These are phyloP conservation scores for Chrysogorgia sp. DNA, from an alignment of 92 coral and sea anemone genomes.

Conservation along the genomic window DNA sequence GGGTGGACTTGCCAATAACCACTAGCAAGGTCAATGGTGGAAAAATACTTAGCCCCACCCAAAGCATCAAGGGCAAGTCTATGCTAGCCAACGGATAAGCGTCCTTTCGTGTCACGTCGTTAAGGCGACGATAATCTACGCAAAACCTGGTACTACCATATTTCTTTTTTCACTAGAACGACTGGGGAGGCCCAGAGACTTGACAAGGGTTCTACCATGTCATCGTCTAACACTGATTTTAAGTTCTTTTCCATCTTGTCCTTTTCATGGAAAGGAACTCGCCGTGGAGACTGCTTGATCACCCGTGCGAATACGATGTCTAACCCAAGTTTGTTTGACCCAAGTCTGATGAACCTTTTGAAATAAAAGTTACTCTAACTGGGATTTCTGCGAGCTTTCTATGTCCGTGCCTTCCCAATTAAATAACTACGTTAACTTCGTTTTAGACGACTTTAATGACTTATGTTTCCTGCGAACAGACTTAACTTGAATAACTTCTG, in stretches of 20 bases:
- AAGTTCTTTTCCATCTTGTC: too few species aligned
- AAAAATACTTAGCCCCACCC: not conserved
- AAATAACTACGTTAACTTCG: too few species aligned
- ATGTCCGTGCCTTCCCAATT: too few species aligned
- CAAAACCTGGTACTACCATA: conserved; percentile 1
- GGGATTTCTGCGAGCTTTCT: too few species aligned
- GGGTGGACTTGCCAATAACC: conserved; percentile 13
- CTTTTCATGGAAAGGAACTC: not conserved
- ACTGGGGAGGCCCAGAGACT: not conserved
- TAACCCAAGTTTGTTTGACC: too few species aligned
- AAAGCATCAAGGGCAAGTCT: not conserved
- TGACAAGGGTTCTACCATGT: not conserved
- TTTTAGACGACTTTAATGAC: not conserved
- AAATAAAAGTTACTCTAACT: too few species aligned
- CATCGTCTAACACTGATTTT: not conserved
- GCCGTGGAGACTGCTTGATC: not conserved
- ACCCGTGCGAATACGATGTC: too few species aligned
- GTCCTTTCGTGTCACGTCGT: not conserved
- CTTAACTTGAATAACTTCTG: too few species aligned
- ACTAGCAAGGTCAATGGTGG: not conserved
- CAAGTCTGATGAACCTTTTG: too few species aligned
- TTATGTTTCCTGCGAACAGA: too few species aligned
- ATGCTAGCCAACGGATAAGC: not conserved
- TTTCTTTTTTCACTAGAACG: not conserved
- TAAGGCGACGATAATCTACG: not conserved